Evolutionary conservation across 1,140 invertebrate genomes (phyloP), one percentile per base, ranked within the genome.

Genomic region (Ostrea denselamellosa): DNA sequence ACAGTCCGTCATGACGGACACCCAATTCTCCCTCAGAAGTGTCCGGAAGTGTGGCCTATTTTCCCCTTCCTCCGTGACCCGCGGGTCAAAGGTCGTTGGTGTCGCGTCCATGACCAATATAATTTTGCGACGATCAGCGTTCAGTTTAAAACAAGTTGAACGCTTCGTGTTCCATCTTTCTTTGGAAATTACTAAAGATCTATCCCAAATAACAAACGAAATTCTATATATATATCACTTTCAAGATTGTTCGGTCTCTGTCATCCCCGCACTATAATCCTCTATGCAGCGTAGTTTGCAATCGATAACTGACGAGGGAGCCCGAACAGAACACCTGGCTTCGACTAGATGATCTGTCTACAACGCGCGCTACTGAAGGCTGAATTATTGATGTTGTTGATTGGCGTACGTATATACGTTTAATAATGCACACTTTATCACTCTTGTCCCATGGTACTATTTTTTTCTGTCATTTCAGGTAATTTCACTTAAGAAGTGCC

Each of bases 1-100:
- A 90, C 95, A 96, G 89, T 95, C 95, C 14, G 94, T 94, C 12
- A 94, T 84, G 14, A 95, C 95, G 9, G 94, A 92, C 28, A 95
- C 90, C 91, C 94, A 94, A 90, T 95, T 93, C 62, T 93, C 92
- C 90, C 92, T 93, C 83, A 95, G 95, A 17, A 95, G 91, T 51
- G 93, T 92, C 87, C 93, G 91, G 89, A 95, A 95, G 14, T 85
- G 83, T 7, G 53, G 51, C 17, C 58, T 85, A n/a, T 58, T 89
- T 56, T 91, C 91, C 87, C 71, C 87, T 54, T 90, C 90, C 25
- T 89, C 88, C 28, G 82, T 62, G 19, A 81, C 51, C 12, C 58
- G 56, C 22, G 82, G 22, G 53, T 83, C 82, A 54, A 83, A 83
- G 82, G 82, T n/a, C 53, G 44, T 52, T 2, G 25, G 25, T 77